These are phyloP conservation scores for Hypotaenidia philippensis DNA, from an alignment of 2,797 vertebrate genomes.

Conservation along the genomic window DNA sequence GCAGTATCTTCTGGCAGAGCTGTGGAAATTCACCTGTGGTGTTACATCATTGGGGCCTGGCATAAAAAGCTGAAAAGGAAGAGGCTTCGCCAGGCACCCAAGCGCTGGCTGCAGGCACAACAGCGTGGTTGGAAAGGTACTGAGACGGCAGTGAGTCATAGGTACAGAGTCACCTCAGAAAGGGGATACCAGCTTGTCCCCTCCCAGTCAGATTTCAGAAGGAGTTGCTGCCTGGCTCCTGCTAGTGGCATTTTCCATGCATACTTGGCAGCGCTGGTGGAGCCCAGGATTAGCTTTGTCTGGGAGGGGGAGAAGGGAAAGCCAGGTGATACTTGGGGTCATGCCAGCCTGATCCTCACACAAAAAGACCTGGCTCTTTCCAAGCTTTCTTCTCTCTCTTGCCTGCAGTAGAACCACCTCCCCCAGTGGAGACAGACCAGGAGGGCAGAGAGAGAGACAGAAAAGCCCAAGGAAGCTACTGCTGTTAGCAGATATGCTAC, in stretches of 20 bases:
- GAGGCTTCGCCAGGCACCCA: constrained; percentile 20
- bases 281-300: constrained; percentile 19
- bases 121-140: constrained; percentile 28
- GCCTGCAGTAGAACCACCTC: background rate
- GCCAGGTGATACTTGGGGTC: background rate
- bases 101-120: background rate
- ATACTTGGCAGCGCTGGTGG: background rate
- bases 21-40: constrained; percentile 57
- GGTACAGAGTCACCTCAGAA: background rate
- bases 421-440: accelerated
- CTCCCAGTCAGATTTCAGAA: constrained; percentile 35
- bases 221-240: background rate
- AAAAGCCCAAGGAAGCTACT: background rate
- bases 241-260: constrained; percentile 53
- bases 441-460: background rate
- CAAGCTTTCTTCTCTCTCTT: background rate
- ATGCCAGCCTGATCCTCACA: background rate
- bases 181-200: constrained; percentile 32
- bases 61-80: constrained; percentile 27
- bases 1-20: background rate
- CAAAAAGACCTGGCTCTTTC: background rate
- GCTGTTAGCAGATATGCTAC: background rate
- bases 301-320: background rate
- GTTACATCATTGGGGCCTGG: constrained; percentile 56
- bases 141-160: constrained; percentile 53